Conservation (phyloP, 92 coral and sea anemone genomes). For the Siderastrea radians region DNA sequence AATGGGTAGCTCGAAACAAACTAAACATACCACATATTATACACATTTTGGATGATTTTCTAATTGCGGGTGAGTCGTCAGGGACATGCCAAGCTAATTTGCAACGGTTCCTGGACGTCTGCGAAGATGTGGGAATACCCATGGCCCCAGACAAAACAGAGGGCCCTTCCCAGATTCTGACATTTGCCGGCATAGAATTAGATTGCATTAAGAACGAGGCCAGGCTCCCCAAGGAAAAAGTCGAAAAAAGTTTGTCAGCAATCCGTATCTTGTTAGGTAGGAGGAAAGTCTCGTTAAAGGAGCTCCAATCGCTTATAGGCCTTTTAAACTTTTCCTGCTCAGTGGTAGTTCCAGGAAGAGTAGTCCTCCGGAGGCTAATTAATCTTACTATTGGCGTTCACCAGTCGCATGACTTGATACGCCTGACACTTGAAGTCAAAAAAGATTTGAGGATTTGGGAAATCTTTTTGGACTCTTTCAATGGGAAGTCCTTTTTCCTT, state of each 20-base stretch:
- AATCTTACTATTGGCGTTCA: slow-evolving; percentile 55
- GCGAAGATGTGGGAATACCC: too few species aligned
- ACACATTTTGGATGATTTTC: slow-evolving; percentile 15
- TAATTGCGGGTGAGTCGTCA: neutral
- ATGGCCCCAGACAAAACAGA: too few species aligned
- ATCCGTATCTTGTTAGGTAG: too few species aligned
- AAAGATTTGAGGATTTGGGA: slow-evolving; percentile 13
- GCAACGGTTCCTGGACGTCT: too few species aligned
- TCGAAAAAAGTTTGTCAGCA: too few species aligned
- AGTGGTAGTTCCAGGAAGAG: slow-evolving; percentile 54
- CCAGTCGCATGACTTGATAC: slow-evolving; percentile 14
- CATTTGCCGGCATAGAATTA: too few species aligned
- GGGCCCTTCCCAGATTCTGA: too few species aligned
- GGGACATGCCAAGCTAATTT: slow-evolving; percentile 30
- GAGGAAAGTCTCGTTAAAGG: slow-evolving; percentile 52
- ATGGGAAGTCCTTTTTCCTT: slow-evolving; percentile 52
- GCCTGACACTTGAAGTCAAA: slow-evolving; percentile 43
- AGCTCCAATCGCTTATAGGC: slow-evolving; percentile 52
- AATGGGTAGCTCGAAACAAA: slow-evolving; percentile 32
- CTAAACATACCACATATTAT: neutral
- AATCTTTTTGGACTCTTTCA: slow-evolving; percentile 37
- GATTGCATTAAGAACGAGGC: too few species aligned
- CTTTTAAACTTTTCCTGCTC: slow-evolving; percentile 49
- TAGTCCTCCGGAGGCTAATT: slow-evolving; percentile 63
- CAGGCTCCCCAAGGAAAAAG: too few species aligned